Conservation (phyloP, 2,888 invertebrate genomes). For the Nasonia oneida region DNA sequence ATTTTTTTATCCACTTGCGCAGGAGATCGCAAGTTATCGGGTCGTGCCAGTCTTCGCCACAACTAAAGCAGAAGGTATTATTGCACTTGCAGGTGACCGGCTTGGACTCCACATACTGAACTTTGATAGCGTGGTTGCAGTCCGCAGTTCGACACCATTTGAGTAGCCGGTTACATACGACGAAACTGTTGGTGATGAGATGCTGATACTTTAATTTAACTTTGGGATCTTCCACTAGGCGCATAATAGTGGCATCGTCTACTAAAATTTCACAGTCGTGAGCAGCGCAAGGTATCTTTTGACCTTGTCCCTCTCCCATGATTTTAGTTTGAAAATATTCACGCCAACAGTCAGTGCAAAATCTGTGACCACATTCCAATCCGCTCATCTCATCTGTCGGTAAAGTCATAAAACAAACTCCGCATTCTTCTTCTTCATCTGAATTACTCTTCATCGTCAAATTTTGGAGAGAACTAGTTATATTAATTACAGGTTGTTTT, state of each 20-base stretch:
- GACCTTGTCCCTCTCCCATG: slow-evolving; percentile 97
- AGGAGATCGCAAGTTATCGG: slow-evolving; percentile 97
- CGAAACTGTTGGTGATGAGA: slow-evolving; percentile 98
- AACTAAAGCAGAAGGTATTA: slow-evolving; percentile 97
- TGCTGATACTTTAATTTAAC: slow-evolving; percentile 97
- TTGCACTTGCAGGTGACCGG: slow-evolving; percentile 96
- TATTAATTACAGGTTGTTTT: slow-evolving; percentile 80
- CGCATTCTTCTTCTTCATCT: slow-evolving; percentile 86
- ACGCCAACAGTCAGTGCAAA: slow-evolving; percentile 97
- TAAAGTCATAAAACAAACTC: slow-evolving; percentile 93
- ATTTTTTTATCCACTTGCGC: slow-evolving; percentile 98
- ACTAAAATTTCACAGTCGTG: slow-evolving; percentile 98
- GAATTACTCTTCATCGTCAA: slow-evolving; percentile 81
- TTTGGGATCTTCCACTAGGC: slow-evolving; percentile 91
- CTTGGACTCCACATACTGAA: slow-evolving; percentile 93
- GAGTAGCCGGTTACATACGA: slow-evolving; percentile 97
- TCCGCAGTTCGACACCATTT: slow-evolving; percentile 99
- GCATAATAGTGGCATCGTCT: slow-evolving; percentile 98
- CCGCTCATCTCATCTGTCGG: slow-evolving; percentile 95
- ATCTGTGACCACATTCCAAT: slow-evolving; percentile 97
- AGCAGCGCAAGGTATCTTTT: slow-evolving; percentile 98
- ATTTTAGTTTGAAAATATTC: slow-evolving; percentile 99
- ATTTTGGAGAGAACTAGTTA: slow-evolving; percentile 73
- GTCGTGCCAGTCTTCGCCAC: slow-evolving; percentile 99
- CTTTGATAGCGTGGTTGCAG: slow-evolving; percentile 97